These are phyloP conservation scores for Beris chalybata DNA, from an alignment of 2,888 invertebrate species.

Conservation along the genomic window DNA sequence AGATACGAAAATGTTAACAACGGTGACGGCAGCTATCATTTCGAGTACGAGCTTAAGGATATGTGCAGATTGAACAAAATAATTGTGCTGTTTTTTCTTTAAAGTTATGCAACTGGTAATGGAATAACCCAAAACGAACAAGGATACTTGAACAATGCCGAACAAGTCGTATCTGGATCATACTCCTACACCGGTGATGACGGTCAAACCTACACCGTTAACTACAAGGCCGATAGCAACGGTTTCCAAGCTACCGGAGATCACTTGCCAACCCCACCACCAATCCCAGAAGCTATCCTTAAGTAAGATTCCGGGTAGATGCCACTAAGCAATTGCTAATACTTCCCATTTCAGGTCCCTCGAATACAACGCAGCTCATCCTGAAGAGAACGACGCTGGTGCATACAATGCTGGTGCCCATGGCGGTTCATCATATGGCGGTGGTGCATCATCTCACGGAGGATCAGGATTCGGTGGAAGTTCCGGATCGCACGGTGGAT, in stretches of 20 bases:
- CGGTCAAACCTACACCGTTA: constrained; percentile 64
- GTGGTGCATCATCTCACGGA: constrained; percentile 3
- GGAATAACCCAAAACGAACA: constrained; percentile 63
- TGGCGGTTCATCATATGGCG: constrained; percentile 20
- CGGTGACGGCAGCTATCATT: constrained; percentile 67
- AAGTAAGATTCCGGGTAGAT: constrained; percentile 32
- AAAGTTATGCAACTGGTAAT: constrained; percentile 66
- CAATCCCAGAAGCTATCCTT: constrained; percentile 61
- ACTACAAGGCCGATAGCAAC: constrained; percentile 74
- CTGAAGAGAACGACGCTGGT: constrained; percentile 34
- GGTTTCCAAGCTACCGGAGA: constrained; percentile 77
- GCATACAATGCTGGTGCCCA: constrained; percentile 8
- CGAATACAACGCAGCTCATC: constrained; percentile 38
- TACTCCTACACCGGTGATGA: constrained; percentile 67
- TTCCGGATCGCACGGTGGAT: constrained; percentile 18
- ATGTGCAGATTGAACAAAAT: background rate
- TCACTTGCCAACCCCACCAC: constrained; percentile 76
- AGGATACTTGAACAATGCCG: constrained; percentile 62
- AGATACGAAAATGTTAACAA: constrained; percentile 64
- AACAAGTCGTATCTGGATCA: constrained; percentile 65
- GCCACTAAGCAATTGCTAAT: no score
- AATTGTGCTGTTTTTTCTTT: background rate
- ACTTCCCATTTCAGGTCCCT: constrained; percentile 33
- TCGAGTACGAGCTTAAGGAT: constrained; percentile 58
- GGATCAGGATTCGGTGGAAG: constrained; percentile 31